These are phyloP conservation scores for Hydrozoanthus gracilis DNA, from an alignment of 92 coral and sea anemone species.

Conservation along the genomic window DNA sequence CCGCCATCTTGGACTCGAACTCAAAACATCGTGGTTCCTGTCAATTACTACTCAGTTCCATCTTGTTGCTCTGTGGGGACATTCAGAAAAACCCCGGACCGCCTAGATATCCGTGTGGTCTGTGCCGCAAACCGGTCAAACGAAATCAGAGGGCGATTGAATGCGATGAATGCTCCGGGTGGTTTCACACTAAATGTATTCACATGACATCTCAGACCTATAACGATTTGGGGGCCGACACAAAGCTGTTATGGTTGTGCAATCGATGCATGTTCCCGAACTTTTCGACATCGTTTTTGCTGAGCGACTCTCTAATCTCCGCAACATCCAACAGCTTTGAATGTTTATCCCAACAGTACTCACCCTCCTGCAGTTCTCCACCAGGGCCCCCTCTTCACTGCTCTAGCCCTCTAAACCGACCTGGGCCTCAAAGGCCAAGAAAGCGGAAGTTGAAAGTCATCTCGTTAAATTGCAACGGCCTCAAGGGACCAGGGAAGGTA, in stretches of 20 bases:
- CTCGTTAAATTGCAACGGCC: constrained; percentile 60
- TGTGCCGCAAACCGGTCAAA: constrained; percentile 17
- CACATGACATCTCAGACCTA: constrained; percentile 28
- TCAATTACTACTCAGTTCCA: constrained; percentile 31
- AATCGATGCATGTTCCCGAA: constrained; percentile 44
- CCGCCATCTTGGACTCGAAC: constrained; percentile 36
- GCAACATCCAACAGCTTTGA: constrained; percentile 22
- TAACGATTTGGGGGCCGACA: constrained; percentile 16
- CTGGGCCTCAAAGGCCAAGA: constrained; percentile 2
- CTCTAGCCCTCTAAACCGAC: constrained; percentile 28
- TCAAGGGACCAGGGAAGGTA: constrained; percentile 37
- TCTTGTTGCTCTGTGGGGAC: constrained; percentile 6
- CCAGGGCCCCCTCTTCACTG: constrained; percentile 9
- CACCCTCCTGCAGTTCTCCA: not conserved
- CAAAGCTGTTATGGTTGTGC: constrained; percentile 20
- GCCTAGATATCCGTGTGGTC: constrained; percentile 32
- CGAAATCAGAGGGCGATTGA: constrained; percentile 43
- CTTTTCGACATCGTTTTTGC: constrained; percentile 37
- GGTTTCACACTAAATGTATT: constrained; percentile 38
- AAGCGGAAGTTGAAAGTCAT: constrained; percentile 50
- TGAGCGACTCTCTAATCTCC: constrained; percentile 16
- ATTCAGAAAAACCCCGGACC: constrained; percentile 39
- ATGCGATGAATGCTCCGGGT: constrained; percentile 18
- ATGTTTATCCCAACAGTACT: not conserved
- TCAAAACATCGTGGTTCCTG: not conserved